phyloP scores from a whole-genome alignment of 2,113 vertebrate species.

The Nesospiza acunhae region DNA sequence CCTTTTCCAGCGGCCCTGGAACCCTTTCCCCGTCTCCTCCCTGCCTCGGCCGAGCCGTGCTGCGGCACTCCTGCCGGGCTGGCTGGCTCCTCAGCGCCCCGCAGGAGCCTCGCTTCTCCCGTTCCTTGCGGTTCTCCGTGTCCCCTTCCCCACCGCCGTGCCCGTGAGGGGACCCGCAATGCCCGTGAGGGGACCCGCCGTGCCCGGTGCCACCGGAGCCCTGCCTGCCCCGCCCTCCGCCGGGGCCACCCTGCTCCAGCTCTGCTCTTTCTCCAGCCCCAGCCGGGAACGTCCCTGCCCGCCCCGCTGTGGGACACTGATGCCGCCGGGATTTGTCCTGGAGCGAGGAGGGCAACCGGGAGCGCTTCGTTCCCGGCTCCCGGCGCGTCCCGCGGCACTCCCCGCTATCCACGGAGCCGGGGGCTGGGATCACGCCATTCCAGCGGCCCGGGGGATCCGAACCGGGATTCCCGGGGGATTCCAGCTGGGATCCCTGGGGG shows the following conservation, averaged over 20 bases:
- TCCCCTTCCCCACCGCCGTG: too few relatives aligned
- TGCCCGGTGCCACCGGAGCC: neutral
- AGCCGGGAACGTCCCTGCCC: accelerated
- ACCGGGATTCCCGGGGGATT: too few relatives aligned
- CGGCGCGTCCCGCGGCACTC: neutral
- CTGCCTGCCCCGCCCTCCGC: neutral
- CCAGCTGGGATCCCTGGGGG: accelerated
- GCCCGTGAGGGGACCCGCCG: neutral
- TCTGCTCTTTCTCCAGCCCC: neutral
- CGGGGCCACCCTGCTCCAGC: neutral
- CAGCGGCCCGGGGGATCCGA: neutral
- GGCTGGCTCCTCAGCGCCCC: neutral
- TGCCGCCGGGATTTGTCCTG: neutral
- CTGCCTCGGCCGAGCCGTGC: neutral
- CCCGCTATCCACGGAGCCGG: neutral
- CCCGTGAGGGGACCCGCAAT: too few relatives aligned
- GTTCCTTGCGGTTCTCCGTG: accelerated
- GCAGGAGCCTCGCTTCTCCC: neutral
- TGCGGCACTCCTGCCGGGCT: accelerated
- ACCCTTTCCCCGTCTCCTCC: neutral
- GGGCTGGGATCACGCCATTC: neutral
- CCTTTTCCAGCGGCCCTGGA: neutral
- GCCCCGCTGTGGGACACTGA: accelerated
- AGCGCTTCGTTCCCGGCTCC: neutral
- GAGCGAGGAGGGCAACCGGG: neutral